Base-by-base conservation (phyloP, 2,113 vertebrate species). In the Lampris incognitus region DNA sequence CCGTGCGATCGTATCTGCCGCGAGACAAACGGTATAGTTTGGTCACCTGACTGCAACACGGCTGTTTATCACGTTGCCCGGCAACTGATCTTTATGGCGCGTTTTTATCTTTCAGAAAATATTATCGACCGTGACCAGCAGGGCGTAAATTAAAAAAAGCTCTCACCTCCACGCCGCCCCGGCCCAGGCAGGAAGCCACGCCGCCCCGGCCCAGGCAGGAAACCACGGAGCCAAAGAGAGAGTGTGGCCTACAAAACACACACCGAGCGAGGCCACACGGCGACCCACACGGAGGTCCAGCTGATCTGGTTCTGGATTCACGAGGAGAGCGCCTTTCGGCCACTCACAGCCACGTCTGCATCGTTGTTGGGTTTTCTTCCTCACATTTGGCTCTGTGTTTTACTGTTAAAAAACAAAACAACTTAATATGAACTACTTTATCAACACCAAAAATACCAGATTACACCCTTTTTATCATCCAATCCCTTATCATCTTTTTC, bases 231-330 rank as follows among this genome's bases (percentile, higher is more conserved):
- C 42, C 39, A 11, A 38, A 59, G 55, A 65, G 69, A 66, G 52
- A 65, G 51, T 11, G 41, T 66, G 24, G 44, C 39, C 51, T 39
- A 60, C 62, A 86, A 83, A 82, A 60, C 72, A 81, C 68, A 85
- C 52, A 58, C 66, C 72, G 76, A 81, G 76, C 58, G 73, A 72
- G 86, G 86, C 66, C 79, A 72, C 10, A 65, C 74, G 60, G 69
- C 38, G 65, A 63, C 54, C 61, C 80, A 83, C 42, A 79, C 79
- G 24, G 78, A 91, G 86, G 85, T 88, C 85, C 85, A 87, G 88
- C 74, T 46, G 64, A 84, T 59, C 36, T 5, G 5, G 4, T 76
- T 44, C 40, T 7, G 63, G 69, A 77, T 76, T 42, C 72, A 58
- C 63, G 76, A 68, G 81, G 83, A 72, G 46, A 9, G 40, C 62